Evolutionary conservation across 1,140 invertebrate genomes (phyloP).

Genomic region (Probaryconus sp.): DNA sequence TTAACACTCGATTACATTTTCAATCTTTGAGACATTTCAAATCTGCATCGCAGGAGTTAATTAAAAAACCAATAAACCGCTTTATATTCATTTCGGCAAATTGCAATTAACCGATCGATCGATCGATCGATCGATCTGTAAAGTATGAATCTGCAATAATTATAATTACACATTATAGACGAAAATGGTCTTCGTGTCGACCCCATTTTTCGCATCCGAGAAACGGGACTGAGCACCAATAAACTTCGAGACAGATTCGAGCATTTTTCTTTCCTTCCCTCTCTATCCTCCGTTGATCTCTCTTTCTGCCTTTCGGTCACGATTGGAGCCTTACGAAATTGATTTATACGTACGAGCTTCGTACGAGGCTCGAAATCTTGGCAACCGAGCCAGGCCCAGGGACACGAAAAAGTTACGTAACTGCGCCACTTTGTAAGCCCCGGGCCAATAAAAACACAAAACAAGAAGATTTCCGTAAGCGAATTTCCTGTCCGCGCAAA

Average conservation of each 20-base stretch:
- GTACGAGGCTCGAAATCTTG: conserved; percentile 29
- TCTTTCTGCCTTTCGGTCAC: conserved; percentile 9
- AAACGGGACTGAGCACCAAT: conserved; percentile 46
- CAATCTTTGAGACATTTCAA: no score
- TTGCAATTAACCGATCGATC: conserved; percentile 32
- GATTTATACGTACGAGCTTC: conserved; percentile 30
- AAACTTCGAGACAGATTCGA: conserved; percentile 54
- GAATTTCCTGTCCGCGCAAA: background rate
- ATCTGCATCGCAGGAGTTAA: background rate
- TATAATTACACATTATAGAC: conserved; percentile 43
- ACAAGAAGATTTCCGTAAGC: background rate
- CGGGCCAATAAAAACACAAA: conserved; percentile 2
- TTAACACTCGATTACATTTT: conserved; percentile 4
- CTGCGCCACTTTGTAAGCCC: conserved; percentile 44
- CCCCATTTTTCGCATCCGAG: conserved; percentile 41
- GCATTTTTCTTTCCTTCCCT: conserved; percentile 23
- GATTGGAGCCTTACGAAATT: conserved; percentile 25
- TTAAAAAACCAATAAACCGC: conserved; percentile 8
- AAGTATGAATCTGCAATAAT: conserved; percentile 31
- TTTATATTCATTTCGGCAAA: conserved; percentile 31
- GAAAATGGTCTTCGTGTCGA: conserved; percentile 28
- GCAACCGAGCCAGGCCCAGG: conserved; percentile 13
- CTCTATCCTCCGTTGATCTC: no score
- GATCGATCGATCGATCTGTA: conserved; percentile 15
- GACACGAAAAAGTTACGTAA: conserved; percentile 39